Base-by-base conservation (phyloP, 1,140 invertebrate species). In the Lutraria rhynchaena region DNA sequence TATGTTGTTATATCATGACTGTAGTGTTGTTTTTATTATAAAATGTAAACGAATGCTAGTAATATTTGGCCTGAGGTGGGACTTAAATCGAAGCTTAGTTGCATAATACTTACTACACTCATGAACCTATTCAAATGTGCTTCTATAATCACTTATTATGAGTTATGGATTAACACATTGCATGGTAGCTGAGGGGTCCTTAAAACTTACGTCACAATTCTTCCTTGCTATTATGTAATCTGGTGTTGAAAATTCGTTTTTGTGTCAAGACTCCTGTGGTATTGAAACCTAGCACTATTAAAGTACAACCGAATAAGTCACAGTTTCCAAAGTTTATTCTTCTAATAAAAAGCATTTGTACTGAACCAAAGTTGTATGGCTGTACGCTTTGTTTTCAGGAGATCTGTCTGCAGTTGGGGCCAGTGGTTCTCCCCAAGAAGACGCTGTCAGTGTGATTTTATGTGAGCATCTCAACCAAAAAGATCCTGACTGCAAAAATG, bases 401-500 rank as follows among this genome's bases (percentile, higher is more conserved):
- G 78, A 55, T 4, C 33, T 81, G 5, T 65, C 67, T 63, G 69
- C 78, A 29, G 37, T 41, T 41, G 70, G 55, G 13, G 67, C 78
- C n/a, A 63, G 55, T 65, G 78, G 53, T 22, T 61, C 69, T 0
- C 78, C 69, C 1, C 49, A 81, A 4, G 55, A 53, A 27, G 69
- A 73, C 13, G n/a, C 37, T 15, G 46, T 35, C 5, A 58, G 49
- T 41, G 27, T 31, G 3, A 60, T 80, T 0, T 22, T 29, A n/a
- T 81, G 78, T 74, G 78, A 70, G 29, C 53, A 49, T n/a, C 51
- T 58, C 19, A 44, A 71, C 31, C 51, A 73, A 44, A 61, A 61
- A 33, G 57, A 51, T n/a, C 60, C 58, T 24, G 37, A 73, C 4
- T 60, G 55, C 27, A 41, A 53, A 29, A 55, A 81, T 55, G 37